phyloP scores from a whole-genome alignment of 1,140 invertebrate genomes.

The Anoplophora glabripennis region DNA sequence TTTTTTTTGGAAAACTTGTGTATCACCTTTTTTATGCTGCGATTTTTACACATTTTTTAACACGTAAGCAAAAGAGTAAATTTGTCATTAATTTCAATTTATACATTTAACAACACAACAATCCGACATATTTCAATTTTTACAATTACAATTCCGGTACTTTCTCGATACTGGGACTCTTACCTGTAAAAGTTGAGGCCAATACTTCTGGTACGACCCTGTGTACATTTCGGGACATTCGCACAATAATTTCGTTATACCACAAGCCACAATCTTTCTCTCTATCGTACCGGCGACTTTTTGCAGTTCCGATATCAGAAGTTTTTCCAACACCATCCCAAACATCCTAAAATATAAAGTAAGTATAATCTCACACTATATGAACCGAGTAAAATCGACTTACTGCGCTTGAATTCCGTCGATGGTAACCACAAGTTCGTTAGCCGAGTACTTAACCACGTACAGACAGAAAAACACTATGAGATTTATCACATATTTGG shows the following conservation, averaged over 20 bases:
- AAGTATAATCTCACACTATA: slow-evolving; percentile 4
- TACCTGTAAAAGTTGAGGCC: slow-evolving; percentile 66
- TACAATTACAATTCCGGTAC: neutral
- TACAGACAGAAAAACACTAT: slow-evolving; percentile 89
- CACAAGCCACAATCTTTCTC: slow-evolving; percentile 85
- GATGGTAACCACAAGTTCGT: slow-evolving; percentile 70
- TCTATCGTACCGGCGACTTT: slow-evolving; percentile 81
- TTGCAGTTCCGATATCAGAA: slow-evolving; percentile 81
- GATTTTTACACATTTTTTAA: too few species aligned
- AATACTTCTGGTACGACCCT: slow-evolving; percentile 63
- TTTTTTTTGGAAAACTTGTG: too few species aligned
- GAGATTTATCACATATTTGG: slow-evolving; percentile 86
- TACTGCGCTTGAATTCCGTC: slow-evolving; percentile 85
- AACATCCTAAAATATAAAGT: slow-evolving; percentile 74
- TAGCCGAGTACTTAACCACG: slow-evolving; percentile 72
- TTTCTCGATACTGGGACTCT: slow-evolving; percentile 1
- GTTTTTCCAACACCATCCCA: slow-evolving; percentile 87
- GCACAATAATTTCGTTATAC: slow-evolving; percentile 80
- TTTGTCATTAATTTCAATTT: neutral
- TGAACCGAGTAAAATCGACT: slow-evolving; percentile 39
- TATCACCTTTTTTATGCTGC: too few species aligned
- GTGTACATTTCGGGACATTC: slow-evolving; percentile 67
- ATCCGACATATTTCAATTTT: neutral
- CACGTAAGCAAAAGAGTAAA: neutral
- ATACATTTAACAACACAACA: neutral